Conservation (phyloP, 1,140 invertebrate species). For the Cataglyphis hispanica region DNA sequence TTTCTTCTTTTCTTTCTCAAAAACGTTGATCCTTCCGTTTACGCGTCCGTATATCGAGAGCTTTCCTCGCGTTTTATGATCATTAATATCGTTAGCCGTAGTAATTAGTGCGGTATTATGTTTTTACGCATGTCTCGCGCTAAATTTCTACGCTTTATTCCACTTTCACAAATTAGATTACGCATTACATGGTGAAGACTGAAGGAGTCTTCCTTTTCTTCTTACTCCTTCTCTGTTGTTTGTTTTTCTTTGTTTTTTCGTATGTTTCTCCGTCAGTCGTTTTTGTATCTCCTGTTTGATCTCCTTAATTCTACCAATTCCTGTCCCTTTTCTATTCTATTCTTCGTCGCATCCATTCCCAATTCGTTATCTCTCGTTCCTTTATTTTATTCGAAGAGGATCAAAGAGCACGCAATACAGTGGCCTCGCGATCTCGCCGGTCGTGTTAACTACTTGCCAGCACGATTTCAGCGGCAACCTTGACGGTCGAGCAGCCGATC, state of each 20-base stretch:
- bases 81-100: conserved; percentile 72
- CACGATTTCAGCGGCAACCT: conserved; percentile 50
- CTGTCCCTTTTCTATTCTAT: not conserved
- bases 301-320: conserved; percentile 32
- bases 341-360: not conserved
- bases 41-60: conserved; percentile 39
- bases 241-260: not conserved
- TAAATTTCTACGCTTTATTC: conserved; percentile 74
- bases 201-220: not conserved
- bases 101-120: conserved; percentile 71
- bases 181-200: not conserved
- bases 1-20: not conserved
- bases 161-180: conserved; percentile 62
- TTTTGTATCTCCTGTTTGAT: not conserved
- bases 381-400: not conserved
- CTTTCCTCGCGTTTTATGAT: conserved; percentile 54
- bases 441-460: conserved; percentile 72
- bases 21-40: not conserved
- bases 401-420: not conserved
- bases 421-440: not conserved
- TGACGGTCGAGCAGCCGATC: conserved; percentile 61
- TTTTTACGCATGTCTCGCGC: conserved; percentile 69
- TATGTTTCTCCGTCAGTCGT: too few species aligned
- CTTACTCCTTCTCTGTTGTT: not conserved
- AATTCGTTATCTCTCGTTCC: not conserved